Percentiles rank a stretch among this genome's conserved stretches.
Conservation (phyloP, 2,888 invertebrate genomes). For the Gryllus longicercus region DNA sequence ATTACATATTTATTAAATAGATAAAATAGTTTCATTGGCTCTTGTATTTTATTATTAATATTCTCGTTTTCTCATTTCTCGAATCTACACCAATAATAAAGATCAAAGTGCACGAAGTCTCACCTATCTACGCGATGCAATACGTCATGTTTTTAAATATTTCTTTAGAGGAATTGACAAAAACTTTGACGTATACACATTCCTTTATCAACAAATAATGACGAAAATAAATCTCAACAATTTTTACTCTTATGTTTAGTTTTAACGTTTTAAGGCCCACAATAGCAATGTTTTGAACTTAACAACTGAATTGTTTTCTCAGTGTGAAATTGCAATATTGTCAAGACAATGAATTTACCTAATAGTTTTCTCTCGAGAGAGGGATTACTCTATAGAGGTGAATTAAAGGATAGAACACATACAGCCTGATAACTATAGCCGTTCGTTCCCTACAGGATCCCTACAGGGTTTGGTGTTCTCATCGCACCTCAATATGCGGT, state of each 20-base stretch:
- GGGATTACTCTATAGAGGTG: conserved; percentile 1
- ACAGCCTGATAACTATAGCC: conserved; percentile 20
- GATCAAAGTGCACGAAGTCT: conserved; percentile 23
- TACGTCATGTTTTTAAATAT: conserved; percentile 25
- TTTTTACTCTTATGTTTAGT: conserved; percentile 30
- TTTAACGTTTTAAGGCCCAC: conserved; percentile 49
- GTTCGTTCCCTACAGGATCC: conserved; percentile 19
- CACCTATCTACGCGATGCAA: conserved; percentile 21
- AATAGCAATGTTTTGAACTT: conserved; percentile 49
- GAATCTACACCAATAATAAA: conserved; percentile 25
- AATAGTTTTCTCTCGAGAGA: not conserved
- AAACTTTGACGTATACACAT: conserved; percentile 33
- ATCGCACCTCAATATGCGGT: not conserved
- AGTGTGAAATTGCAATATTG: conserved; percentile 50
- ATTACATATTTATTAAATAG: conserved; percentile 20
- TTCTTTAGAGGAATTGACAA: conserved; percentile 31
- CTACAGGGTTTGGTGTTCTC: conserved; percentile 23
- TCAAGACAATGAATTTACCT: conserved; percentile 44
- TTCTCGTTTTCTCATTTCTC: conserved; percentile 20
- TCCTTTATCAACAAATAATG: conserved; percentile 34
- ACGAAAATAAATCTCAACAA: conserved; percentile 36
- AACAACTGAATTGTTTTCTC: conserved; percentile 51
- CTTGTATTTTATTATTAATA: conserved; percentile 12
- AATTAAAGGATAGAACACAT: conserved; percentile 24
- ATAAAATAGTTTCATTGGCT: conserved; percentile 22